Evolutionary conservation across 2,113 vertebrate species (phyloP).

Genomic region (Meriones unguiculatus): DNA sequence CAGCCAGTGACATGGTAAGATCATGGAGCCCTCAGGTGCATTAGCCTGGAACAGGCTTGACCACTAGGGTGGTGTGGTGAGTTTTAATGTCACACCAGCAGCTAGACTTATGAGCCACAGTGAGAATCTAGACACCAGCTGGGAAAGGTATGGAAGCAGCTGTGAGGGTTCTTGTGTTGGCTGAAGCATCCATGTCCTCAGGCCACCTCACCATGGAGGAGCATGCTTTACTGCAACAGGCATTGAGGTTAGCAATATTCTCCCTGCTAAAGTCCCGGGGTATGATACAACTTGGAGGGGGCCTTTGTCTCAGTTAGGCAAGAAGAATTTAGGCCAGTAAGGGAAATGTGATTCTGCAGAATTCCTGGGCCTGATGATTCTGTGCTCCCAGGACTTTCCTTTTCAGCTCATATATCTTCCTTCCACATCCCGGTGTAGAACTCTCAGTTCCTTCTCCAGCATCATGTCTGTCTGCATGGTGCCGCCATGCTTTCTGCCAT

Average conservation of each 20-base stretch:
- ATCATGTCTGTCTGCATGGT: too few relatives aligned
- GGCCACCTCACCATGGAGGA: not conserved
- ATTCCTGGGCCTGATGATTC: not conserved
- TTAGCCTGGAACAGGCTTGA: not conserved
- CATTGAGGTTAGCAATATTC: not conserved
- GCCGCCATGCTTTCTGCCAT: too few relatives aligned
- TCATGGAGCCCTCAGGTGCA: not conserved
- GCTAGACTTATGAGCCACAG: not conserved
- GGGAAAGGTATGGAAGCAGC: not conserved
- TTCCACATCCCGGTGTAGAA: too few relatives aligned
- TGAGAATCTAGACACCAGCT: too few relatives aligned
- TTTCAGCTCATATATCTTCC: not conserved
- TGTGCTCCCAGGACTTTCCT: not conserved
- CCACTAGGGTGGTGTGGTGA: rapidly evolving
- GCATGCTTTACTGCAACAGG: not conserved
- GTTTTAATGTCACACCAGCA: rapidly evolving
- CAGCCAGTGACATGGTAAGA: too few relatives aligned
- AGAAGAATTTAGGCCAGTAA: not conserved
- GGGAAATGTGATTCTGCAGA: not conserved
- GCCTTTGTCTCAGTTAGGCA: not conserved
- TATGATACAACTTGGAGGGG: not conserved
- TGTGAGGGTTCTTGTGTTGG: too few relatives aligned
- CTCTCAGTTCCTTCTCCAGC: too few relatives aligned
- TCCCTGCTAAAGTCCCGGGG: not conserved
- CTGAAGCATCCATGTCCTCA: not conserved